Conservation (phyloP, 2,888 invertebrate genomes). For the Ptychoptera albimana region DNA sequence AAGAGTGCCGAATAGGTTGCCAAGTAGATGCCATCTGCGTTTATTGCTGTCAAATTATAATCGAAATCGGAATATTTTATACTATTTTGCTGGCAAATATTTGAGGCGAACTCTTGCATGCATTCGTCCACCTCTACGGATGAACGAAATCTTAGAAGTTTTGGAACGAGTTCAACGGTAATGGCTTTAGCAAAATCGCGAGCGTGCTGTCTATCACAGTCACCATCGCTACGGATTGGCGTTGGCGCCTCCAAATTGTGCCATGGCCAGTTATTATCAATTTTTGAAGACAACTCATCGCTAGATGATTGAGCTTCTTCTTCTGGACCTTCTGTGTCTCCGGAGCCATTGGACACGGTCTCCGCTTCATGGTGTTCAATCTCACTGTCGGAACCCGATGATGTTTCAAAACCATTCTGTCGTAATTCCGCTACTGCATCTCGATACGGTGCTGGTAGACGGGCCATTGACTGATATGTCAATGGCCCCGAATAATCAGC, state of each 20-base stretch:
- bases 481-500: conserved; percentile 72
- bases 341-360: conserved; percentile 61
- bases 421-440: conserved; percentile 53
- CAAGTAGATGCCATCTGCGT: conserved; percentile 88
- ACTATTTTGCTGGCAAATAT: conserved; percentile 64
- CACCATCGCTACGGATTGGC: conserved; percentile 42
- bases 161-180: conserved; percentile 57
- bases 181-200: conserved; percentile 66
- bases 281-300: conserved; percentile 28
- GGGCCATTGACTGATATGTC: conserved; percentile 70
- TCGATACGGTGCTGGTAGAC: conserved; percentile 66
- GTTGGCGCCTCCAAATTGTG: conserved; percentile 29
- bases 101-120: conserved; percentile 81
- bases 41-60: conserved; percentile 55
- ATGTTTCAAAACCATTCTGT: conserved; percentile 45
- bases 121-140: conserved; percentile 82
- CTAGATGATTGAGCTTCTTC: conserved; percentile 38
- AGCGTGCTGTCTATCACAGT: conserved; percentile 75
- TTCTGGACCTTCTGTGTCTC: conserved; percentile 56
- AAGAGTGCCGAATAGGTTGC: conserved; percentile 75
- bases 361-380: conserved; percentile 51
- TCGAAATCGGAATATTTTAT: conserved; percentile 31
- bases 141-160: conserved; percentile 55
- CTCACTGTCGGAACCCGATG: conserved; percentile 38
- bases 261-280: conserved; percentile 30